Evolutionary conservation across 1,140 invertebrate genomes (phyloP).

Genomic region (Scylla paramamosain): DNA sequence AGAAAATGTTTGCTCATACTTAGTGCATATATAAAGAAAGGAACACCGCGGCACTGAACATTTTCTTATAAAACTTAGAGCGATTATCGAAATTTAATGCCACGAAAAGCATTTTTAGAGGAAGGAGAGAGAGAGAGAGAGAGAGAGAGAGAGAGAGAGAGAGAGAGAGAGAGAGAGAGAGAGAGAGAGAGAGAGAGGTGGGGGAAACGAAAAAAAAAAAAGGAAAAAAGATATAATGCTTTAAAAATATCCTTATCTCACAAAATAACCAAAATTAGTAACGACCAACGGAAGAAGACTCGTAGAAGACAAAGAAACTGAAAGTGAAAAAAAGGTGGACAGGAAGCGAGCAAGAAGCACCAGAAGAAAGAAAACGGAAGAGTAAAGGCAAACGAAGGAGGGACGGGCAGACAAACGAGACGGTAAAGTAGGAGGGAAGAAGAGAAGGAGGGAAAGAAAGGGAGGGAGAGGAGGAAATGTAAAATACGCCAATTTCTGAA

Average conservation of each 20-base stretch:
- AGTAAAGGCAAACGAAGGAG: too few relatives aligned
- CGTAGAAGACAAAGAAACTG: too few relatives aligned
- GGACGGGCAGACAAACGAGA: too few relatives aligned
- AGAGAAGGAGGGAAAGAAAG: neutral
- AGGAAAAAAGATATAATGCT: too few relatives aligned
- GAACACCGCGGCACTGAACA: neutral
- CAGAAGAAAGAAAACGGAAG: too few relatives aligned
- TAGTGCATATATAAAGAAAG: neutral
- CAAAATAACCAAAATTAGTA: too few relatives aligned
- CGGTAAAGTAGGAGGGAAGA: too few relatives aligned
- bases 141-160: neutral
- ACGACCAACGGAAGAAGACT: too few relatives aligned
- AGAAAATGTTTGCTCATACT: constrained; percentile 15
- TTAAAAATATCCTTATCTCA: too few relatives aligned
- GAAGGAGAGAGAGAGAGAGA: neutral
- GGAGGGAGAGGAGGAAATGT: neutral
- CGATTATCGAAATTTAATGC: constrained; percentile 21
- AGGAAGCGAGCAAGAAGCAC: neutral
- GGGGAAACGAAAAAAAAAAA: too few relatives aligned
- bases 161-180: neutral
- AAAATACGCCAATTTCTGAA: too few relatives aligned
- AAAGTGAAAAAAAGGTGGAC: too few relatives aligned
- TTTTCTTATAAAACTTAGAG: constrained; percentile 25
- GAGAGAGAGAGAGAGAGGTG: neutral
- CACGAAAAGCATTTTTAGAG: neutral